Evolutionary conservation across 2,113 vertebrate species (phyloP).

Genomic region (Hemichromis elongatus): DNA sequence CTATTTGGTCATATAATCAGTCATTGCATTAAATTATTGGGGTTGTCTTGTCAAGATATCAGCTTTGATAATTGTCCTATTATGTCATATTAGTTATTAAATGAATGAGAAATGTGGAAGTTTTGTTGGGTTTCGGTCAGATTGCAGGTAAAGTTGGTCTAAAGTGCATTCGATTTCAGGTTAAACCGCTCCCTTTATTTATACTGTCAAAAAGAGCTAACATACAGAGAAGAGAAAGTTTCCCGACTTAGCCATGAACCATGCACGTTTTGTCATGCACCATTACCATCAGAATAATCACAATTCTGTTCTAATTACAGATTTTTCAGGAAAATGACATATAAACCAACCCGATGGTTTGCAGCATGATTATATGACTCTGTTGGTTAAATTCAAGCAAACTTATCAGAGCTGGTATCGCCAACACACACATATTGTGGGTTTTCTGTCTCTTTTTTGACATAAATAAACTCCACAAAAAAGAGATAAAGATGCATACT

Average conservation of each 20-base stretch:
- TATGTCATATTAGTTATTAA: background rate
- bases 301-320: background rate
- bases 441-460: background rate
- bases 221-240: background rate
- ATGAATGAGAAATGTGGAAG: background rate
- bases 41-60: background rate
- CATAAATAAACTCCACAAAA: background rate
- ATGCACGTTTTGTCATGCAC: background rate
- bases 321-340: background rate
- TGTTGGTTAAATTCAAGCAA: background rate
- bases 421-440: background rate
- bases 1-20: background rate
- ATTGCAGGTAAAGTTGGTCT: background rate
- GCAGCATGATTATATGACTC: background rate
- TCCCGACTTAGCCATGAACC: background rate
- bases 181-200: background rate
- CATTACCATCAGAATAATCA: background rate
- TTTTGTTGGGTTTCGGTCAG: background rate
- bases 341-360: background rate
- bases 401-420: background rate
- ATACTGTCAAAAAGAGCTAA: background rate
- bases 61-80: background rate
- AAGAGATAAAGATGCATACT: background rate
- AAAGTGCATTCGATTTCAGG: background rate
- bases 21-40: background rate